phyloP scores from a whole-genome alignment of 2,113 vertebrate species.

The Ovis canadensis region DNA sequence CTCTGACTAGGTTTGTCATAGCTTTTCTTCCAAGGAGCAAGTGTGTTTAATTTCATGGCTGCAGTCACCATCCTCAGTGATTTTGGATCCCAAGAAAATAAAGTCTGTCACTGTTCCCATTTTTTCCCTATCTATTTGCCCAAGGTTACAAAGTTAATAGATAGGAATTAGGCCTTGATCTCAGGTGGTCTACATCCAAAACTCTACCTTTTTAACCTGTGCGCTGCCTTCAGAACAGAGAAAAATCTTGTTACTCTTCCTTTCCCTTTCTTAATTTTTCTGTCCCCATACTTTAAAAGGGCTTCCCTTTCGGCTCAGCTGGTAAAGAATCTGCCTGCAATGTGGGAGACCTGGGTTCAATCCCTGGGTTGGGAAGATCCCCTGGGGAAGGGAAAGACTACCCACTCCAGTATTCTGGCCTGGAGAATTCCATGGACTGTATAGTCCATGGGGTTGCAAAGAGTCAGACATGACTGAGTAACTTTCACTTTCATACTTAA shows the following conservation, averaged over 20 bases:
- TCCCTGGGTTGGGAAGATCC: not conserved
- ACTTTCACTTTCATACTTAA: not conserved
- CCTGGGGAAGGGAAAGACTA: not conserved
- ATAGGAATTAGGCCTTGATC: not conserved
- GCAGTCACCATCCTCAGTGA: not conserved
- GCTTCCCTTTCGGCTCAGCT: not conserved
- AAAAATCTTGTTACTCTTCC: not conserved
- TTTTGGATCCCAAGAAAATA: not conserved
- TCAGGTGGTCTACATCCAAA: not conserved
- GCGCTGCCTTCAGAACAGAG: not conserved
- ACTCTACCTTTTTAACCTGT: not conserved
- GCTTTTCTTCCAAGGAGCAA: not conserved
- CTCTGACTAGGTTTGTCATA: not conserved
- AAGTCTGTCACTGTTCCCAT: not conserved
- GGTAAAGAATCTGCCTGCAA: not conserved
- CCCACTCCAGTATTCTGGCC: not conserved
- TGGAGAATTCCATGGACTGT: not conserved
- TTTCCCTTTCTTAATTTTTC: not conserved
- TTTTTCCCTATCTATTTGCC: not conserved
- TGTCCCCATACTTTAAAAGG: not conserved
- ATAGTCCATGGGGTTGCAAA: not conserved
- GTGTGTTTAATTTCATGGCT: not conserved
- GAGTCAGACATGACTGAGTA: not conserved
- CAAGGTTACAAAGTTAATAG: not conserved
- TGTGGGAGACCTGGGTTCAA: not conserved